A percentile compares a stretch with the other conserved stretches of the same genome.
These are phyloP conservation scores for Microchirus variegatus DNA, from an alignment of 2,797 vertebrate genomes.

Conservation along the genomic window DNA sequence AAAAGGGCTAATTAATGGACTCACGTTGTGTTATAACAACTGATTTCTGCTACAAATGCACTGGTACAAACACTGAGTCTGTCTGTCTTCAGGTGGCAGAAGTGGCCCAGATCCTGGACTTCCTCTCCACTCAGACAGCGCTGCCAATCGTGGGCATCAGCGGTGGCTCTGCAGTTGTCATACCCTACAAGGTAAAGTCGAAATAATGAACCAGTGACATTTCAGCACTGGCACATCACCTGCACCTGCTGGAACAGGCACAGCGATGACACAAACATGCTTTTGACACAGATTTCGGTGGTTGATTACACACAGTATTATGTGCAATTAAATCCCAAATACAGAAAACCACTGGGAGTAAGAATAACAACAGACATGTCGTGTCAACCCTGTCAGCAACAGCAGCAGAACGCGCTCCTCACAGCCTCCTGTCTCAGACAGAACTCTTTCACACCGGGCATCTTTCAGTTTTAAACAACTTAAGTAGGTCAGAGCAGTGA, in stretches of 20 bases:
- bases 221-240: neutral
- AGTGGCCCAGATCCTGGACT: conserved; percentile 97
- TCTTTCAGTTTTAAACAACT: conserved; percentile 66
- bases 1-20: too few relatives aligned
- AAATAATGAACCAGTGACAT: conserved; percentile 17
- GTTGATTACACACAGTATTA: neutral
- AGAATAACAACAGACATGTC: conserved; percentile 28
- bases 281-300: conserved; percentile 1
- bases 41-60: neutral
- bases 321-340: conserved; percentile 16
- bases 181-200: conserved; percentile 90
- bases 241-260: neutral
- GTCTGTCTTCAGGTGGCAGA: conserved; percentile 71
- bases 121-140: conserved; percentile 93
- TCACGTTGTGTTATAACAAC: too few relatives aligned
- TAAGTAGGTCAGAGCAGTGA: conserved; percentile 72
- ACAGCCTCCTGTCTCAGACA: conserved; percentile 47
- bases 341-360: conserved; percentile 1
- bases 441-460: conserved; percentile 36
- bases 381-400: conserved; percentile 48
- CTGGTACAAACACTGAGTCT: neutral
- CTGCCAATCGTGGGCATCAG: conserved; percentile 96
- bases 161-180: conserved; percentile 94
- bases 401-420: conserved; percentile 19
- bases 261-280: conserved; percentile 4